Base-by-base conservation (phyloP, 1,140 invertebrate genomes). In the Drosophila arawakana region DNA sequence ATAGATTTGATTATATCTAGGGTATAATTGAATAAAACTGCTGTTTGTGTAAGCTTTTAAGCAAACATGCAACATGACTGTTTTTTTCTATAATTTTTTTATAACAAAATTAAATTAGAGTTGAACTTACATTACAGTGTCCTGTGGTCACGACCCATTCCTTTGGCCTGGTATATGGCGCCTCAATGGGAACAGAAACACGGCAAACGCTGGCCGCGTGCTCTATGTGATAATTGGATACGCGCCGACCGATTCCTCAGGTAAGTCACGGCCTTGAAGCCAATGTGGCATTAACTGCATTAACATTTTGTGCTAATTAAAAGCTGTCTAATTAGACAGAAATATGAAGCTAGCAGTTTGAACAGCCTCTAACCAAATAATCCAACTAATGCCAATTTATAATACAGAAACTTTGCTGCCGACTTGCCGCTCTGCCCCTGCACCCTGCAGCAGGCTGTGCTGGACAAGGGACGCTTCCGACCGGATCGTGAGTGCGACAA, bases 401-500 rank as follows among this genome's bases (percentile, higher is more conserved):
- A 37, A 43, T 59, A 5, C 39, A 97, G 97, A 92, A 97, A 97
- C 92, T 98, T 98, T 91, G 97, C 97, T 4, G 95, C 96, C 5
- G 96, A 98, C 92, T 92, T 97, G 10, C 95, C 95, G 8, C 94
- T 97, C 11, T 99, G 98, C 90, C 98, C 98, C 0, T 99, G 98
- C 90, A 98, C 95, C 0, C 79, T 99, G 63, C 94, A 97, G 71
- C 98, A 99, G 82, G 98, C 98, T 0, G 91, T 98, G 1, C 93
- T 96, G 37, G 98, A 99, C 86, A 97, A 97, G 91, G 98, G 98
- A 8, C 94, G 98, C 11, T 99, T 96, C 91, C 94, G 98, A 73
- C 97, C 98, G 0, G 98, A 99, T 92, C 95, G 95, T 52, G 95
- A 96, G 60, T 99, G 98, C 90, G 98, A 99, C 92, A 96, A 96